These are phyloP conservation scores for Palythoa caribaeorum DNA, from an alignment of 92 coral and sea anemone genomes.

Conservation along the genomic window DNA sequence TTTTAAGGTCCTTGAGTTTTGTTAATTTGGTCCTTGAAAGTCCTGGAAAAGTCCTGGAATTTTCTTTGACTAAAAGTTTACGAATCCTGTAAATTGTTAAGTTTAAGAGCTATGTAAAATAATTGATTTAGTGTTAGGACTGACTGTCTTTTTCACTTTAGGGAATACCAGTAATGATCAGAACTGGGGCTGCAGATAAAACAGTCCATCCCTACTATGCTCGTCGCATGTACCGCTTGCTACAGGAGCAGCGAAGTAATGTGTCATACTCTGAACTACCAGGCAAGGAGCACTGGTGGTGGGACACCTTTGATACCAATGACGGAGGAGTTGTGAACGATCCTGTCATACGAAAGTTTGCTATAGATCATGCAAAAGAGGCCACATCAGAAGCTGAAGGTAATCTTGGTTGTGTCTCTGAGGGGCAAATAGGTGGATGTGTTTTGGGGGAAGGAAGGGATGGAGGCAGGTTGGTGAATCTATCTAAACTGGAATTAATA, in stretches of 20 bases:
- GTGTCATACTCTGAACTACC: slow-evolving; percentile 90
- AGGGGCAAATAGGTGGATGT: no score
- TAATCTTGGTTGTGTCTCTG: neutral
- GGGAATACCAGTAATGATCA: slow-evolving; percentile 94
- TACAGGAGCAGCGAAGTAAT: slow-evolving; percentile 87
- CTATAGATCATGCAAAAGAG: slow-evolving; percentile 72
- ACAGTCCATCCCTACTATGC: slow-evolving; percentile 94
- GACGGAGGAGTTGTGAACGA: slow-evolving; percentile 99
- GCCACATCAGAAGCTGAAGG: slow-evolving; percentile 27
- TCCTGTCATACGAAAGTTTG: slow-evolving; percentile 90
- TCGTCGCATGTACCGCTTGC: slow-evolving; percentile 93
- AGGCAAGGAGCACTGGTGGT: slow-evolving; percentile 98
- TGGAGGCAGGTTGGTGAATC: no score
- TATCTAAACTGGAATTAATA: no score
- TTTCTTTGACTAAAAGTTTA: no score
- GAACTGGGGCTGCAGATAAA: slow-evolving; percentile 88
- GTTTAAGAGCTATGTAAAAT: neutral
- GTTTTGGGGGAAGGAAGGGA: no score
- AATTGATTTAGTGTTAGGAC: neutral
- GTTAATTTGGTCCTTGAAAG: no score
- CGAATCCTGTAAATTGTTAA: neutral
- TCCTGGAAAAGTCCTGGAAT: no score
- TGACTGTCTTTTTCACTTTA: slow-evolving; percentile 6
- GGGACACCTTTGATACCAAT: slow-evolving; percentile 91
- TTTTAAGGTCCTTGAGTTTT: no score